Conservation (phyloP, 2,888 invertebrate genomes). For the Amphiduros pacificus region DNA sequence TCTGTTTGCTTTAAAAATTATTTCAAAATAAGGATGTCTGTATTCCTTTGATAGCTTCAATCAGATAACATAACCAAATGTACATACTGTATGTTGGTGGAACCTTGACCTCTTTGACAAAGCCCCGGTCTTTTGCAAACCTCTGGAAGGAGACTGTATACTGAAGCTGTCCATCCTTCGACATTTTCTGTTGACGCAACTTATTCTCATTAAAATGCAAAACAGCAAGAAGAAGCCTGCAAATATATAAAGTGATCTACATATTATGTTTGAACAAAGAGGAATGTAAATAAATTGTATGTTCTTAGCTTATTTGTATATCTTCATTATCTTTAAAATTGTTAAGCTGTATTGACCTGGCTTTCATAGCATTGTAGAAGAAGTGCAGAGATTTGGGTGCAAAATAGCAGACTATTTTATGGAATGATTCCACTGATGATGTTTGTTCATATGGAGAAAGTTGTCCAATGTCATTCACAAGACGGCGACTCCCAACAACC, state of each 20-base stretch:
- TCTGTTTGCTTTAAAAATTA: too few relatives aligned
- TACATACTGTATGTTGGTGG: neutral
- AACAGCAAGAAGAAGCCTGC: neutral
- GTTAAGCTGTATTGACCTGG: neutral
- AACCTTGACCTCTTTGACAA: neutral
- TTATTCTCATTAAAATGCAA: neutral
- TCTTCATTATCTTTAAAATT: too few relatives aligned
- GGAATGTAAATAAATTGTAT: neutral
- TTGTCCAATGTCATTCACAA: neutral
- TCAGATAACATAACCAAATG: too few relatives aligned
- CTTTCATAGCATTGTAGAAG: neutral
- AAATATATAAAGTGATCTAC: too few relatives aligned
- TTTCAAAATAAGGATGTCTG: too few relatives aligned
- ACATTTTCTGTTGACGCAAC: neutral
- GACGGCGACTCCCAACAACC: neutral
- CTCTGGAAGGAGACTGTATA: neutral
- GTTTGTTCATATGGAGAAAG: neutral
- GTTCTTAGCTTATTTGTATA: neutral
- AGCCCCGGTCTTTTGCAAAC: neutral
- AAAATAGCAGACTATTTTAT: constrained; percentile 1
- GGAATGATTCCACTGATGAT: neutral
- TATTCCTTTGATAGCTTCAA: too few relatives aligned
- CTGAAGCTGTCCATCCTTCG: neutral
- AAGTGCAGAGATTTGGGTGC: neutral
- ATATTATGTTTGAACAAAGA: neutral